Conservation (phyloP, 1,140 invertebrate species). For the Ridgeia piscesae region DNA sequence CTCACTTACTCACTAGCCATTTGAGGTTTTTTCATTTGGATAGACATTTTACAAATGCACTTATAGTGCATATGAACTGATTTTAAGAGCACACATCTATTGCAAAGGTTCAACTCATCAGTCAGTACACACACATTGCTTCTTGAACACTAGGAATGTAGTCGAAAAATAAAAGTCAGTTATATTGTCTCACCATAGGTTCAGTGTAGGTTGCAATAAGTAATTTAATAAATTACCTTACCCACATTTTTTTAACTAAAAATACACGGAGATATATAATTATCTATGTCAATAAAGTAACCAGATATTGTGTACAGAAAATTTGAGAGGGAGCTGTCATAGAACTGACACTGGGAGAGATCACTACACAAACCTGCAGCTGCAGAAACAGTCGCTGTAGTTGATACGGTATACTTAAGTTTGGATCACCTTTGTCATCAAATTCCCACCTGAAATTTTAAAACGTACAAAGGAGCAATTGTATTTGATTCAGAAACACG, state of each 20-base stretch:
- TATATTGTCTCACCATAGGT: too few relatives aligned
- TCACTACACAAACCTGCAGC: conserved; percentile 68
- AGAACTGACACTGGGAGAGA: too few relatives aligned
- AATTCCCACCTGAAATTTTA: conserved; percentile 70
- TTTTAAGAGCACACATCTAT: conserved; percentile 13
- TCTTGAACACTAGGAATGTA: background rate
- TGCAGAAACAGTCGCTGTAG: conserved; percentile 86
- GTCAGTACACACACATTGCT: background rate
- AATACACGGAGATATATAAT: too few relatives aligned
- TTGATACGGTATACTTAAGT: conserved; percentile 82
- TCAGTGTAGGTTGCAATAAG: too few relatives aligned
- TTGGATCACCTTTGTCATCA: conserved; percentile 63
- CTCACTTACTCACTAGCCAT: too few relatives aligned
- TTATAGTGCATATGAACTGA: background rate
- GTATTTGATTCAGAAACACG: background rate
- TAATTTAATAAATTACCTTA: too few relatives aligned
- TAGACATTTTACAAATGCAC: too few relatives aligned
- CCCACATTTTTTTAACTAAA: too few relatives aligned
- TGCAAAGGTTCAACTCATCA: conserved; percentile 8
- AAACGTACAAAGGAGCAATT: background rate
- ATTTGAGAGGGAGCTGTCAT: too few relatives aligned
- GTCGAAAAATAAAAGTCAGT: background rate
- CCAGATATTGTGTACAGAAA: too few relatives aligned
- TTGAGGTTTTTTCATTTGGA: too few relatives aligned
- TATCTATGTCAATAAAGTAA: too few relatives aligned